Evolutionary conservation across 2,888 invertebrate species (phyloP), one percentile per base, ranked within the genome.

Genomic region (Agonopterix alstromeriana): DNA sequence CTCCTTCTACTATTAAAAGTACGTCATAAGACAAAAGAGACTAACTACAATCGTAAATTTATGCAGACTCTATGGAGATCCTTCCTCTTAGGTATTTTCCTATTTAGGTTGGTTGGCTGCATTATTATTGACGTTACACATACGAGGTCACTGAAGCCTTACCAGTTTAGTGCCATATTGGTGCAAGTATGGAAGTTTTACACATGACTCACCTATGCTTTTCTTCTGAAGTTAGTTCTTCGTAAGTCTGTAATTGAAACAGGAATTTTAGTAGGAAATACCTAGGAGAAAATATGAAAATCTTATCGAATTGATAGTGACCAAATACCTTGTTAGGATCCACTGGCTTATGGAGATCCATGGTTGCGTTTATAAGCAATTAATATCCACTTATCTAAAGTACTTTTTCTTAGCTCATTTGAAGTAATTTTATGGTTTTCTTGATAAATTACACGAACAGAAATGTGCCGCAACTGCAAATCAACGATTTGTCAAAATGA

Each of bases 191-290:
- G 10, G 4, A 12, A 42, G 42, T 42, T 42, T n/a, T 42, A 11
- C 42, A 35, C 46, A 11, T 36, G 51, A 52, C 73, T 77, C 81
- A 93, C 94, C 94, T 93, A 82, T 92, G 87, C 83, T 92, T 93
- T 75, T 95, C 95, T 58, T 95, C 94, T 4, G 92, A 90, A n/a
- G 93, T 92, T 81, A 95, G 82, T 60, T 94, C 93, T 48, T 92
- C 93, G 61, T 93, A 86, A 43, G 92, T 93, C 94, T 95, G 80
- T 38, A 87, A 87, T 65, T 64, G 58, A 72, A 63, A 52, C 48
- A 42, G 42, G 42, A 51, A 27, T 27, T 38, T n/a, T n/a, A 38
- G n/a, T n/a, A 38, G 38, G 9, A 38, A 38, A n/a, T n/a, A 8
- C 2, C 0, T 38, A 10, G 4, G 10, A 1, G 38, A 38, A 38